Evolutionary conservation across 2,888 invertebrate species (phyloP).

Genomic region (Ferdinandea cuprea): DNA sequence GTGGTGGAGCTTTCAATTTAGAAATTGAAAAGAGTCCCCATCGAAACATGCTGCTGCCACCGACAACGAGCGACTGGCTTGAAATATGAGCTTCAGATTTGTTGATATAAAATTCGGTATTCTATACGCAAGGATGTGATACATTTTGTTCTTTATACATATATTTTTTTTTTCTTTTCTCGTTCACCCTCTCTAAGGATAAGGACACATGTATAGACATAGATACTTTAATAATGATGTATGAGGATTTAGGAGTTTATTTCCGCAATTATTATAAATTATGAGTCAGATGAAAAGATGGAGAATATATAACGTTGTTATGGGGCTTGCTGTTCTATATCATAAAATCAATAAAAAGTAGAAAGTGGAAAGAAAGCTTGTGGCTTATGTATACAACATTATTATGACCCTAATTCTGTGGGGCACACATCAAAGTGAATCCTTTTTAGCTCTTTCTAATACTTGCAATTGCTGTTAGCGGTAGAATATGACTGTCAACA

Average conservation of each 20-base stretch:
- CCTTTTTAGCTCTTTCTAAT: too few relatives aligned
- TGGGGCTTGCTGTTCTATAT: too few relatives aligned
- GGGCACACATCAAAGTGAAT: too few relatives aligned
- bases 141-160: conserved; percentile 1
- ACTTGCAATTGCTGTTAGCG: too few relatives aligned
- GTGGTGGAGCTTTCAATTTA: conserved; percentile 67
- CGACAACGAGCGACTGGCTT: conserved; percentile 25
- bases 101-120: conserved; percentile 46
- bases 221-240: conserved; percentile 12
- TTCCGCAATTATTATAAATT: conserved; percentile 24
- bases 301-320: too few relatives aligned
- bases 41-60: conserved; percentile 13
- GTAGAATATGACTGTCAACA: too few relatives aligned
- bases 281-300: neutral
- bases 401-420: too few relatives aligned
- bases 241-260: conserved; percentile 15
- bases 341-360: too few relatives aligned
- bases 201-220: neutral
- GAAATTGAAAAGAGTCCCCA: conserved; percentile 39
- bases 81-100: conserved; percentile 56
- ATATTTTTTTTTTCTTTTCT: neutral
- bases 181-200: too few relatives aligned
- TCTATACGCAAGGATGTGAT: conserved; percentile 22
- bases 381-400: too few relatives aligned
- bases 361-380: too few relatives aligned